These are phyloP conservation scores for Tribolium madens DNA, from an alignment of 1,140 invertebrate species.

Conservation along the genomic window DNA sequence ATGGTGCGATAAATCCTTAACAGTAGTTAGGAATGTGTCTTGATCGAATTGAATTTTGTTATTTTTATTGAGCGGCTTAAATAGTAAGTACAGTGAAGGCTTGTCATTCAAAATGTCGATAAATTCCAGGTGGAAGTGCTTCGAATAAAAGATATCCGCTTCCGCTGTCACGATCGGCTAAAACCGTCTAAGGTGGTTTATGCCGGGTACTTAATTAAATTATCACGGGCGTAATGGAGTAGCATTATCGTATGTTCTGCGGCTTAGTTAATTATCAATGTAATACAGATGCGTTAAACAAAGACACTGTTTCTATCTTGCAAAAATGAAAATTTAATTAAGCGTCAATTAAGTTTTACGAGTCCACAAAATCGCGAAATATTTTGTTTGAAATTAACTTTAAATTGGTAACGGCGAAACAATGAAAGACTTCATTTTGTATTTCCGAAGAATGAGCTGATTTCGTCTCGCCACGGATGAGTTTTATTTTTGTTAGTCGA, in stretches of 20 bases:
- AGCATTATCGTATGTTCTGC: constrained; percentile 28
- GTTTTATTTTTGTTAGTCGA: constrained; percentile 20
- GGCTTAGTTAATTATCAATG: constrained; percentile 34
- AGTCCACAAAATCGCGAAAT: not conserved
- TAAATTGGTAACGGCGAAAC: constrained; percentile 33
- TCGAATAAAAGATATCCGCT: not conserved
- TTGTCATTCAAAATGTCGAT: not conserved
- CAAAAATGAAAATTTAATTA: constrained; percentile 39
- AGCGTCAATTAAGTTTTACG: constrained; percentile 3
- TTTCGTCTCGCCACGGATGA: not conserved
- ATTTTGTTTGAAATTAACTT: constrained; percentile 13
- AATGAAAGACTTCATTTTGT: not conserved
- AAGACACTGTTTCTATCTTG: not conserved
- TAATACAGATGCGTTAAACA: not conserved
- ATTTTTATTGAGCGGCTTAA: not conserved
- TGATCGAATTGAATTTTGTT: not conserved
- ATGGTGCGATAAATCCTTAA: not conserved
- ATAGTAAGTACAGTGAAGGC: not conserved
- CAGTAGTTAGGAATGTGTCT: not conserved
- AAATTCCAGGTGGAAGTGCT: not conserved
- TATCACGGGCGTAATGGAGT: constrained; percentile 24
- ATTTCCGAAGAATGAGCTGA: constrained; percentile 12
- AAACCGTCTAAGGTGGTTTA: not conserved
- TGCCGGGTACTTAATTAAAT: constrained; percentile 12
- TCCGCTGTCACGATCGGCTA: not conserved